Conservation (phyloP, 53 echinoderm and acorn worm genomes). For the Luidia sarsii region DNA sequence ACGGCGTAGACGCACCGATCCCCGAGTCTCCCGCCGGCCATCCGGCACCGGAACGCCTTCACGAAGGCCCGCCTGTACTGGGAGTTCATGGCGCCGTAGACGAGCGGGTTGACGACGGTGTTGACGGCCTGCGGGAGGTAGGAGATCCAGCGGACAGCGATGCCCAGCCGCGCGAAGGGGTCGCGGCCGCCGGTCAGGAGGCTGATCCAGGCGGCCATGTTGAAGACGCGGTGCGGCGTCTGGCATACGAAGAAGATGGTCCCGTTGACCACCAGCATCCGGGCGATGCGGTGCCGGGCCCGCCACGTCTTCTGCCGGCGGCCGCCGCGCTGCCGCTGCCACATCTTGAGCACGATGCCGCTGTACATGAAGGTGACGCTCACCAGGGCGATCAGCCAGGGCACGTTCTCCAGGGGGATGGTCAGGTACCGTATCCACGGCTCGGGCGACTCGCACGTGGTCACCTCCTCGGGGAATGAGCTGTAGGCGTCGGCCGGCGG, state of each 20-base stretch:
- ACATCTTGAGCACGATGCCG: neutral
- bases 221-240: neutral
- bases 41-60: neutral
- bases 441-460: neutral
- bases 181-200: neutral
- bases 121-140: neutral
- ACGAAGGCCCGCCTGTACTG: neutral
- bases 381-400: slow-evolving; percentile 16
- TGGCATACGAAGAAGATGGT: slow-evolving; percentile 3
- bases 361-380: slow-evolving; percentile 27
- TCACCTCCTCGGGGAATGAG: neutral
- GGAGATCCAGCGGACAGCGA: neutral
- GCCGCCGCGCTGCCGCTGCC: neutral
- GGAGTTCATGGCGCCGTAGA: neutral
- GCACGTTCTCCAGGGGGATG: neutral
- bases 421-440: neutral
- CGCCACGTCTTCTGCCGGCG: too few species aligned
- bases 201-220: neutral
- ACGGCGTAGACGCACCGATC: neutral
- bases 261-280: neutral
- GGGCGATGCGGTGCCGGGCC: neutral
- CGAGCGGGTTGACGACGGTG: neutral
- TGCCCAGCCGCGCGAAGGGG: neutral
- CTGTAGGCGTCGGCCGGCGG: neutral
- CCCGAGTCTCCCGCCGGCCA: neutral